Conservation (phyloP, 2,113 vertebrate species). For the Takifugu flavidus region DNA sequence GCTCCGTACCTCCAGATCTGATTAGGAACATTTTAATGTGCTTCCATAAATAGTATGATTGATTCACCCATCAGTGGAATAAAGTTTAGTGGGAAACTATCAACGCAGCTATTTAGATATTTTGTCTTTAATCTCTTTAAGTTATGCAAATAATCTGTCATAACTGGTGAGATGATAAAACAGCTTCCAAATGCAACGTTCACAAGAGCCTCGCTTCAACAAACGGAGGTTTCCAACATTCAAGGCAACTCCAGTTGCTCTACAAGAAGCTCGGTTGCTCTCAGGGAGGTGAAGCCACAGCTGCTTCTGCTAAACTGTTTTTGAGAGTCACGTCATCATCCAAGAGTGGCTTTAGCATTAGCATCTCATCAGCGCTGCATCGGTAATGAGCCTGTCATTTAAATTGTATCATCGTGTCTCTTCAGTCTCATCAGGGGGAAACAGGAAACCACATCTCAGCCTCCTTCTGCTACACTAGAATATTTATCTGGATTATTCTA, state of each 20-base stretch:
- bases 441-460: no score
- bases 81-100: no score
- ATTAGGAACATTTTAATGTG: no score
- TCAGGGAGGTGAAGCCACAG: constrained; percentile 5
- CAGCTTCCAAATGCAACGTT: not conserved
- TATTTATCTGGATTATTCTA: no score
- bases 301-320: constrained; percentile 1
- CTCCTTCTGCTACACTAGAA: no score
- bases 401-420: constrained; percentile 4
- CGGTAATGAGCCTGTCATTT: constrained; percentile 37
- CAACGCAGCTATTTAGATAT: no score
- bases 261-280: constrained; percentile 5
- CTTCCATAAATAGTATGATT: no score
- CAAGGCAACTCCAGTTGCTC: not conserved
- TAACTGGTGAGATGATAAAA: not conserved
- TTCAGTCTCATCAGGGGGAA: no score
- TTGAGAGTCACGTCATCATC: constrained; percentile 29
- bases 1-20: no score
- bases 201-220: not conserved
- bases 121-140: no score
- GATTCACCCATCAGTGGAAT: no score
- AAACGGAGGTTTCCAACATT: not conserved
- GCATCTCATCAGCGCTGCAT: constrained; percentile 32
- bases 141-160: no score
- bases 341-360: constrained; percentile 58